Base-by-base conservation (phyloP, 2,888 invertebrate species). In the Muschampia plurimacula region DNA sequence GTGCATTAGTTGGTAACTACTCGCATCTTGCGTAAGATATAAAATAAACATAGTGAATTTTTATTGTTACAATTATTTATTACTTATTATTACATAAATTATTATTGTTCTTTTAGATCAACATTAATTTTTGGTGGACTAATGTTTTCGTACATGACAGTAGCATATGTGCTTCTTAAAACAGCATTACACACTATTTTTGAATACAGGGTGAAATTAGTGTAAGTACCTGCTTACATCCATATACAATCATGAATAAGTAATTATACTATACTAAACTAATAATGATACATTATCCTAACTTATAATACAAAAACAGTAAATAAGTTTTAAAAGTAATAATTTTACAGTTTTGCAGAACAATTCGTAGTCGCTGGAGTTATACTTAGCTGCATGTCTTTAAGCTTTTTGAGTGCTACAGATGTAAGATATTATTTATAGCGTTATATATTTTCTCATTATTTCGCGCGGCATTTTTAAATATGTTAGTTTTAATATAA, bases 101-200 rank as follows among this genome's bases (percentile, higher is more conserved):
- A 55, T 55, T 22, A 41, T 41, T 39, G n/a, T 15, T 15, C 9
- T 77, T 84, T 15, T 76, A 93, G 93, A 79, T 82, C 91, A 2
- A 79, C 84, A n/a, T 49, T 89, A 49, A 79, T 91, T 76, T 93
- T 92, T 78, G 81, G 86, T 49, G 93, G 93, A 1, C 75, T 93
- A 55, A 80, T 83, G 76, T 84, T 91, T 76, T 90, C 92, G 0
- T 91, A 93, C 70, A 81, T 88, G 78, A 79, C 83, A 1, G 89
- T 88, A 22, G 90, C 91, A 8, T 91, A 81, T 76, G 77, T 85
- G 12, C 79, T 90, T 49, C 74, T 92, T 22, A 93, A 93, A 80
- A 87, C 90, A 13, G 89, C 89, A 12, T 76, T 93, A 59, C 93
- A 94, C 74, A 89, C 82, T 67, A 92, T 94, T 76, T 93, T 93